A percentile compares a stretch with the other conserved stretches of the same genome.
Conservation (phyloP, 35 echinoderm and acorn worm species). For the Apostichopus parvimensis region DNA sequence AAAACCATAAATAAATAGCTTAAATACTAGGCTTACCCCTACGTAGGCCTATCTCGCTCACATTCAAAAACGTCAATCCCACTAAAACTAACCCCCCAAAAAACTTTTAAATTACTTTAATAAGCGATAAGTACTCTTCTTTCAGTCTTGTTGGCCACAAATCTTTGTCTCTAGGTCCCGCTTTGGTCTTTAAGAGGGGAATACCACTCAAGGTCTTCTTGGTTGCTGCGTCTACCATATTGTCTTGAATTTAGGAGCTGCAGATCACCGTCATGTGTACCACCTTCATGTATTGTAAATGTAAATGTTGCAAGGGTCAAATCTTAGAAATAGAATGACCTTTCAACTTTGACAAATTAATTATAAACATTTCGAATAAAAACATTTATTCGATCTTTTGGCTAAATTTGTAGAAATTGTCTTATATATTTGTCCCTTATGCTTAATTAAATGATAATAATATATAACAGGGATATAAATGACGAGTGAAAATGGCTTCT, state of each 20-base stretch:
- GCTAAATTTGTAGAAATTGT: no score
- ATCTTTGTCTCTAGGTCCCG: slow-evolving; percentile 94
- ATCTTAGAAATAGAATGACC: background rate
- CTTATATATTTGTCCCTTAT: no score
- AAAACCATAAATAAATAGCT: no score
- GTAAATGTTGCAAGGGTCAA: background rate
- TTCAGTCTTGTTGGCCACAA: slow-evolving; percentile 91
- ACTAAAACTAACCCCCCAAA: background rate
- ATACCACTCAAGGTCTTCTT: slow-evolving; percentile 87
- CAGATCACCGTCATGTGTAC: background rate
- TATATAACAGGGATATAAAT: background rate
- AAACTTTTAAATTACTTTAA: slow-evolving; percentile 61
- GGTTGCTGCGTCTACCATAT: slow-evolving; percentile 94
- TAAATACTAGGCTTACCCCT: no score
- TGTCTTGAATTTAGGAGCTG: background rate
- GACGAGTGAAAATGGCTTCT: background rate
- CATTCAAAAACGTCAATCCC: no score
- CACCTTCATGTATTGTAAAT: background rate
- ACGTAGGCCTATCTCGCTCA: no score
- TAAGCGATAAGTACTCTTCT: slow-evolving; percentile 94
- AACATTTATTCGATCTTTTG: background rate
- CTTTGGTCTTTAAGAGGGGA: slow-evolving; percentile 91
- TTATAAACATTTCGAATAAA: background rate
- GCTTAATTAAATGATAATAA: no score
- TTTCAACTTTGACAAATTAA: slow-evolving; percentile 1